Evolutionary conservation across 2,888 invertebrate genomes (phyloP), one percentile per base, ranked within the genome.

Genomic region (Dasypolia templi): DNA sequence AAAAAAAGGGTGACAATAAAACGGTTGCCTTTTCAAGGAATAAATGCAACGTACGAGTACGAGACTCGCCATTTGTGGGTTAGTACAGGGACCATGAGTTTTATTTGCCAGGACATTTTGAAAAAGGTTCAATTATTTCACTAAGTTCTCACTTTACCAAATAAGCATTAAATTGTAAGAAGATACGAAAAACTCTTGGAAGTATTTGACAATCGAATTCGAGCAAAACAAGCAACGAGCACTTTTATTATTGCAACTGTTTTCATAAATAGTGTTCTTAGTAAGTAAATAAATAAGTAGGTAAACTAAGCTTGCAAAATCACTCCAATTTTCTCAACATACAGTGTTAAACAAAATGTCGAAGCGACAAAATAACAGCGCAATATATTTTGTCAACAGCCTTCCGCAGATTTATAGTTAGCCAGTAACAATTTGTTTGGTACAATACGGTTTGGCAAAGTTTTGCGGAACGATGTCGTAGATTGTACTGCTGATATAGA

Each of bases 1-100:
- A 89, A 89, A 89, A 87, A 86, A 80, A 82, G 77, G 77, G 86
- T 74, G 81, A 86, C 88, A 86, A 85, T 89, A 87, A 89, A 90
- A 89, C 63, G 82, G 82, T 79, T 83, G 74, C 80, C 83, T 83
- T 87, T 84, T 77, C 66, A 72, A 82, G 85, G 83, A 86, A 83
- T 86, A 90, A 89, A 86, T 88, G 85, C 85, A 84, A 55, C n/a
- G n/a, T n/a, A n/a, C n/a, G n/a, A n/a, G n/a, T n/a, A n/a, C 65
- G 72, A 64, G 65, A 75, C 62, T 67, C 73, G 73, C 79, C 83
- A 77, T 88, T 89, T 87, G 84, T 65, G 79, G 83, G 75, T 39
- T 39, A 65, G 61, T 82, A 74, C 81, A 77, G 87, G 77, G 73
- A 77, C 87, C 77, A 83, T 70, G 11, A 14, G 26, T 39, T 68